Percentiles rank a stretch among this genome's conserved stretches.
phyloP scores from a whole-genome alignment of 2,888 invertebrate species.

The Chymomyza procnemis region DNA sequence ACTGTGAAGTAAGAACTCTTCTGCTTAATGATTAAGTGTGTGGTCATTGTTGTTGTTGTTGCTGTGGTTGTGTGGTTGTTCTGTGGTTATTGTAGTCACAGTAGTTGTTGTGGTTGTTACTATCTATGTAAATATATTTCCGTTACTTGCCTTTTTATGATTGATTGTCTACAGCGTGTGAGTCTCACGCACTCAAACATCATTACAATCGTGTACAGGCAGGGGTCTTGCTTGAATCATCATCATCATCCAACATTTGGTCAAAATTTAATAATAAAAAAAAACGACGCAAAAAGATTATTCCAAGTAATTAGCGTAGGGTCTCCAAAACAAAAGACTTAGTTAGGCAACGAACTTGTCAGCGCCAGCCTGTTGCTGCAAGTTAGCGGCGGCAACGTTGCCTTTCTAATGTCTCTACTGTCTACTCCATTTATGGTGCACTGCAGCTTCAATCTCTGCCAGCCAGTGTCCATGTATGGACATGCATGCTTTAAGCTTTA shows the following conservation, averaged over 20 bases:
- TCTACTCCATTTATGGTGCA: conserved; percentile 36
- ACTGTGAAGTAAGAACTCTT: background rate
- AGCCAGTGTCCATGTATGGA: conserved; percentile 42
- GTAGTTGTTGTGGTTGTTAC: background rate
- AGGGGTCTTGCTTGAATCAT: background rate
- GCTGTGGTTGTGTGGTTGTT: conserved; percentile 11
- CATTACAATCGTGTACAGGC: conserved; percentile 22
- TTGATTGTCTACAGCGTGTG: conserved; percentile 28
- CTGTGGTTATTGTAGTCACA: conserved; percentile 5
- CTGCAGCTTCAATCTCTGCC: conserved; percentile 20
- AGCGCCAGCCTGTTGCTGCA: background rate
- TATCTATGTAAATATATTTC: conserved; percentile 35
- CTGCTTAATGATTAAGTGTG: background rate
- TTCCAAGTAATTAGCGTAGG: background rate
- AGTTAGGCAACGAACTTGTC: conserved; percentile 58
- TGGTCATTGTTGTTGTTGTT: background rate
- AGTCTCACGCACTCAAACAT: conserved; percentile 40
- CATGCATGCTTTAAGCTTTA: conserved; percentile 9
- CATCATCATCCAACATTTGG: background rate
- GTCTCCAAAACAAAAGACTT: conserved; percentile 59
- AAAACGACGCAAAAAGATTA: background rate
- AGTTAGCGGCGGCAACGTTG: conserved; percentile 23
- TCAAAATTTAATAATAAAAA: no score
- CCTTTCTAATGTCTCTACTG: conserved; percentile 31
- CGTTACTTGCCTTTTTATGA: conserved; percentile 44